These are phyloP conservation scores for Cynopterus brachyotis DNA, from an alignment of 2,113 vertebrate genomes.

Conservation along the genomic window DNA sequence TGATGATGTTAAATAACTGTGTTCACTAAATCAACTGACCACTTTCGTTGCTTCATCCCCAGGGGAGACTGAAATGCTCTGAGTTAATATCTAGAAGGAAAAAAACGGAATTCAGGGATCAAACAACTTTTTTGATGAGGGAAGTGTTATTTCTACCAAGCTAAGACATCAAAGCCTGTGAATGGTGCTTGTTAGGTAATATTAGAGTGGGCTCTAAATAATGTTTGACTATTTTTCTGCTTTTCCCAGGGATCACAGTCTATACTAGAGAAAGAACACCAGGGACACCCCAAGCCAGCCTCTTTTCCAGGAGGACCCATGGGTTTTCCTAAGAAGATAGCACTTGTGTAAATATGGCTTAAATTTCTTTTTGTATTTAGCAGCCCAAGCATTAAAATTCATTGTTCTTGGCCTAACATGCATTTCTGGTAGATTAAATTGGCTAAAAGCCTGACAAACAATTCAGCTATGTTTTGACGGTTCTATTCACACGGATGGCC, in stretches of 20 bases:
- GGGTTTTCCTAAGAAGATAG: neutral
- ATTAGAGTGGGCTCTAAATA: constrained; percentile 47
- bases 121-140: constrained; percentile 71
- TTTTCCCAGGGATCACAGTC: neutral
- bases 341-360: constrained; percentile 32
- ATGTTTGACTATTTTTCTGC: constrained; percentile 40
- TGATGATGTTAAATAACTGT: constrained; percentile 34
- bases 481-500: neutral
- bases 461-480: neutral
- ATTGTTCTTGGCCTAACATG: neutral
- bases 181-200: constrained; percentile 50
- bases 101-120: constrained; percentile 44
- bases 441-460: constrained; percentile 19
- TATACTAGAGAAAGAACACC: neutral
- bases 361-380: constrained; percentile 25
- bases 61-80: constrained; percentile 49
- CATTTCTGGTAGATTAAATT: constrained; percentile 39
- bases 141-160: constrained; percentile 58
- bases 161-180: constrained; percentile 55
- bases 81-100: constrained; percentile 58
- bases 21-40: constrained; percentile 40
- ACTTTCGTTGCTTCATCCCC: neutral
- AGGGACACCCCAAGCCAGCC: neutral
- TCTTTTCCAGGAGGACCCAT: neutral
- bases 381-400: constrained; percentile 17